These are phyloP conservation scores for Meteorus colon DNA, from an alignment of 2,888 invertebrate species.

Conservation along the genomic window DNA sequence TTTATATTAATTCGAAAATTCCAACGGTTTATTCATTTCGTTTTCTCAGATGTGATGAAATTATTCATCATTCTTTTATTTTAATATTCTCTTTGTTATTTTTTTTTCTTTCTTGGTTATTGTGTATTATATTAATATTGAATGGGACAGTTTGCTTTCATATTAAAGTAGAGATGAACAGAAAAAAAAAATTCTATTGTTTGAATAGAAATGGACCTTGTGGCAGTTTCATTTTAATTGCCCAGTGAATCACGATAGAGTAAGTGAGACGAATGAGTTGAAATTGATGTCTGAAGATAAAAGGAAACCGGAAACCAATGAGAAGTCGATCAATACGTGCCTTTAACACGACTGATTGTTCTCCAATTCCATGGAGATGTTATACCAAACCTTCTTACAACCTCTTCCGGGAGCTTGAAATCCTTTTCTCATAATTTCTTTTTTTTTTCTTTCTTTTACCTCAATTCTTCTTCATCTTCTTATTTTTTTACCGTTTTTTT, in stretches of 20 bases:
- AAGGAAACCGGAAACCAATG: constrained; percentile 7
- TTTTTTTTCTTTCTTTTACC: not conserved
- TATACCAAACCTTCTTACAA: constrained; percentile 6
- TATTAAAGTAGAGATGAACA: not conserved
- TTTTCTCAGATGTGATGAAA: not conserved
- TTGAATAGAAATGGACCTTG: not conserved
- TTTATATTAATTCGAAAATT: constrained; percentile 7
- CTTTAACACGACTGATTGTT: constrained; percentile 5
- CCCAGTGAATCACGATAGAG: constrained; percentile 3
- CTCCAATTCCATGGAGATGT: constrained; percentile 19
- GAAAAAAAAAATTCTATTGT: not conserved
- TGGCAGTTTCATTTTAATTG: constrained; percentile 13
- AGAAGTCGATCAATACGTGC: constrained; percentile 19
- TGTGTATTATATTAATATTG: not conserved
- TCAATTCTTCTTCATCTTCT: too few species aligned
- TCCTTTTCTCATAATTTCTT: constrained; percentile 6
- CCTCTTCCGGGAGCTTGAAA: not conserved
- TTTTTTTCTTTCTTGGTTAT: not conserved
- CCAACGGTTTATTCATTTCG: not conserved
- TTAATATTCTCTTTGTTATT: not conserved
- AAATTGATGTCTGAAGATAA: constrained; percentile 4
- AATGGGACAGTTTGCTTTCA: not conserved
- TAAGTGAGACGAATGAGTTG: not conserved
- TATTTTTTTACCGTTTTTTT: too few species aligned
- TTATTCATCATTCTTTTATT: not conserved